phyloP scores from a whole-genome alignment of 2,113 vertebrate genomes.

The Callopanchax toddi region DNA sequence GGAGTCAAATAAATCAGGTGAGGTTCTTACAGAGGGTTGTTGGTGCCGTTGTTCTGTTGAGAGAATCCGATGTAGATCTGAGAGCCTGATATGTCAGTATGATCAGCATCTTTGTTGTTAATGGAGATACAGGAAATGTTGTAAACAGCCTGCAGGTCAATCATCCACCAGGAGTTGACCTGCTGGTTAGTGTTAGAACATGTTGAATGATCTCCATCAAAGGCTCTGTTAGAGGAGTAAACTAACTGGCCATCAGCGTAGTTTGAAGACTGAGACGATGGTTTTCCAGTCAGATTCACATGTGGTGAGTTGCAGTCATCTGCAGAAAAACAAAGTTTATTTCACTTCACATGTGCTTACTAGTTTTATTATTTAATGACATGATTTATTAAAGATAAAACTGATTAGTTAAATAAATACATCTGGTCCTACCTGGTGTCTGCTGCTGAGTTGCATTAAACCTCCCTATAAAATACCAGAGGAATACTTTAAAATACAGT shows the following conservation, averaged over 20 bases:
- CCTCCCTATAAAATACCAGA: not conserved
- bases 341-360: too few relatives aligned
- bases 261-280: not conserved
- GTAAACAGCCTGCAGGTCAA: slow-evolving; percentile 4
- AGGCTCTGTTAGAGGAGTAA: accelerated
- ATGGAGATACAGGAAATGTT: slow-evolving; percentile 3
- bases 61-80: slow-evolving; percentile 1
- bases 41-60: not conserved
- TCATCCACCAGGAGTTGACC: not conserved
- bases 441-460: not conserved
- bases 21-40: not conserved
- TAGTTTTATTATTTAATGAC: too few relatives aligned
- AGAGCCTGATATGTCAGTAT: accelerated
- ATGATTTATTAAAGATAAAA: too few relatives aligned
- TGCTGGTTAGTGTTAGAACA: not conserved
- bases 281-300: not conserved
- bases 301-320: not conserved
- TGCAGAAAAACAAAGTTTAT: not conserved
- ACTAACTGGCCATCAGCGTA: accelerated
- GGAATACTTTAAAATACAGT: not conserved
- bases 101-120: accelerated
- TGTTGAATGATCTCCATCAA: not conserved
- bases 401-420: too few relatives aligned
- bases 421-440: not conserved
- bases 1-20: too few relatives aligned